phyloP scores from a whole-genome alignment of 2,888 invertebrate genomes.

The Ectemnius lituratus region DNA sequence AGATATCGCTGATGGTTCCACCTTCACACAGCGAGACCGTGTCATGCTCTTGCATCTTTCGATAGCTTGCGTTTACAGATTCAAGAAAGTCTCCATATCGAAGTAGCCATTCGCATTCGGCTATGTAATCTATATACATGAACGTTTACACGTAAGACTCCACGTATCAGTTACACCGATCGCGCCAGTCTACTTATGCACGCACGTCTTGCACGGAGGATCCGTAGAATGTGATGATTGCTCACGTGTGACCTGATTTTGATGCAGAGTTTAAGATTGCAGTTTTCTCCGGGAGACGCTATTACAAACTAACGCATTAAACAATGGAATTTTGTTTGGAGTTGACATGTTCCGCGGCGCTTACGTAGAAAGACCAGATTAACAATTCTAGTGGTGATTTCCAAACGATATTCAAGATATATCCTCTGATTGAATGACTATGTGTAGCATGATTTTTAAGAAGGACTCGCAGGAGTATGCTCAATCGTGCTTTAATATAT shows the following conservation, averaged over 20 bases:
- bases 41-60: slow-evolving; percentile 8
- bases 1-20: slow-evolving; percentile 22
- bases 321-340: background rate
- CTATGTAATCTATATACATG: slow-evolving; percentile 29
- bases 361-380: too few relatives aligned
- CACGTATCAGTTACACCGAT: slow-evolving; percentile 28
- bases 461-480: background rate
- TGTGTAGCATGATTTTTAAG: slow-evolving; percentile 24
- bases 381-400: too few relatives aligned
- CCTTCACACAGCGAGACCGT: background rate
- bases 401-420: too few relatives aligned
- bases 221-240: slow-evolving; percentile 13
- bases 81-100: slow-evolving; percentile 49
- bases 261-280: too few relatives aligned
- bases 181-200: slow-evolving; percentile 11
- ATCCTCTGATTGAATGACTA: too few relatives aligned
- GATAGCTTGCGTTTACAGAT: slow-evolving; percentile 25
- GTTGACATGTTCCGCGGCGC: too few relatives aligned
- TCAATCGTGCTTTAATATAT: background rate
- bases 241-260: slow-evolving; percentile 3
- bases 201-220: slow-evolving; percentile 16
- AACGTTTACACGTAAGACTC: slow-evolving; percentile 28
- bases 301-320: background rate
- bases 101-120: slow-evolving; percentile 39
- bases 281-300: too few relatives aligned